Evolutionary conservation across 2,888 invertebrate species (phyloP).

Genomic region (Sinohyriopsis cumingii): DNA sequence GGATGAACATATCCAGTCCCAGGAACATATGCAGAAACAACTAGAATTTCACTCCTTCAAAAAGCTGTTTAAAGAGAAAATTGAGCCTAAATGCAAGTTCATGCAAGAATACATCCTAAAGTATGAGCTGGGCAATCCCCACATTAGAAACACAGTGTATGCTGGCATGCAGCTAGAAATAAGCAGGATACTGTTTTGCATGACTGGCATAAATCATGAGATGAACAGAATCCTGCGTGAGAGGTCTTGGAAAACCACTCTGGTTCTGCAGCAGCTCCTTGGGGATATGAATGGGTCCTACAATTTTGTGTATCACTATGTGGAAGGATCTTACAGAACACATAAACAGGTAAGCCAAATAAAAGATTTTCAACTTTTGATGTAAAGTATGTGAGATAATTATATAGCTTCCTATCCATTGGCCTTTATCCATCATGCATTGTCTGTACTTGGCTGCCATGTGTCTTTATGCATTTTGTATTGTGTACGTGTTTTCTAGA

Average conservation of each 20-base stretch:
- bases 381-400: too few species aligned
- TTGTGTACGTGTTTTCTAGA: too few species aligned
- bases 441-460: too few species aligned
- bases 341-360: too few species aligned
- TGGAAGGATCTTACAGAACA: too few species aligned
- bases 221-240: background rate
- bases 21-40: conserved; percentile 14
- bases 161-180: conserved; percentile 1
- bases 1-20: conserved; percentile 7
- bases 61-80: conserved; percentile 10
- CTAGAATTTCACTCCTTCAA: conserved; percentile 14
- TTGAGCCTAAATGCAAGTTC: conserved; percentile 15
- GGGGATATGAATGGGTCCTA: too few species aligned
- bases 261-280: background rate
- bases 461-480: too few species aligned
- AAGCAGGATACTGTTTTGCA: background rate
- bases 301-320: too few species aligned
- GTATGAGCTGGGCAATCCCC: conserved; percentile 7
- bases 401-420: too few species aligned
- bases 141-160: too few species aligned
- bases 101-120: conserved; percentile 15
- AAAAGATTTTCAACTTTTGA: too few species aligned
- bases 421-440: too few species aligned
- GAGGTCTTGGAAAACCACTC: background rate
- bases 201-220: background rate